Evolutionary conservation across 2,797 vertebrate genomes (phyloP).

Genomic region (Alexandromys oeconomus): DNA sequence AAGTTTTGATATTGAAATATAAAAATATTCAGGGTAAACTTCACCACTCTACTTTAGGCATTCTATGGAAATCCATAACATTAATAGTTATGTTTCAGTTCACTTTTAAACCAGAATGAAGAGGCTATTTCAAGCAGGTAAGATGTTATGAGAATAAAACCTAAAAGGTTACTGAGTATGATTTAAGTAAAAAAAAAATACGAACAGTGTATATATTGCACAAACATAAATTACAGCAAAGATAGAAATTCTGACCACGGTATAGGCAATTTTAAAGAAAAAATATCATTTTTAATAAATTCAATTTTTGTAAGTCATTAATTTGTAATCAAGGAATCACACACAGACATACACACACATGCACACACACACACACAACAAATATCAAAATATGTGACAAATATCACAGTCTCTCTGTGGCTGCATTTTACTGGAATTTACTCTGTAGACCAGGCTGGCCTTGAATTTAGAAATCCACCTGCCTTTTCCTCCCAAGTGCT

Average conservation of each 20-base stretch:
- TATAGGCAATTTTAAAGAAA: not conserved
- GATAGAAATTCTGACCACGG: not conserved
- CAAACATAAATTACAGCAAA: not conserved
- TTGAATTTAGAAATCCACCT: too few relatives aligned
- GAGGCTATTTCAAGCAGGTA: not conserved
- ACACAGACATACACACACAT: not conserved
- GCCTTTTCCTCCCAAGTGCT: too few relatives aligned
- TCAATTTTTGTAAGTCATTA: not conserved
- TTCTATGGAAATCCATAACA: not conserved
- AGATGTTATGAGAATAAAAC: not conserved
- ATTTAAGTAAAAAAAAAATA: not conserved
- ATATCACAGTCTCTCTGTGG: too few relatives aligned
- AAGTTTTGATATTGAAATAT: not conserved
- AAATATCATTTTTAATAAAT: not conserved
- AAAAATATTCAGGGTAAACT: conserved; percentile 13
- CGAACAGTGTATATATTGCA: not conserved
- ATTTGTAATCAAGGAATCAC: conserved; percentile 4
- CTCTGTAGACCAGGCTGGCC: too few relatives aligned
- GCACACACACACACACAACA: too few relatives aligned
- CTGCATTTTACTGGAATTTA: too few relatives aligned
- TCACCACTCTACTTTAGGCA: not conserved
- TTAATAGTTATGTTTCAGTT: not conserved
- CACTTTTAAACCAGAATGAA: not conserved
- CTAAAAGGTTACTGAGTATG: not conserved
- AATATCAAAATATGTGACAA: too few relatives aligned